Conservation (phyloP, 2,888 invertebrate genomes). For the Melitaea athalia region DNA sequence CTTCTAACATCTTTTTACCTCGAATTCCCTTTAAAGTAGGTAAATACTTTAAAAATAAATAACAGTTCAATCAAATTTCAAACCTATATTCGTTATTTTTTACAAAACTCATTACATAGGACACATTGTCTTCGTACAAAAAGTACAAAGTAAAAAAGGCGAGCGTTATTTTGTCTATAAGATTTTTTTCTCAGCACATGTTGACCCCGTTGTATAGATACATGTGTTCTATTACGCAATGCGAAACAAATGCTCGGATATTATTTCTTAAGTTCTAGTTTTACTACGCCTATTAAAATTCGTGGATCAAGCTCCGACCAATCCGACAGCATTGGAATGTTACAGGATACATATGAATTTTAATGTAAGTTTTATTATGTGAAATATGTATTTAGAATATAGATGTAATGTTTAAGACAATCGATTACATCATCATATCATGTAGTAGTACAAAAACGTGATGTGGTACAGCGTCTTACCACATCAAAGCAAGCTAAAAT, state of each 20-base stretch:
- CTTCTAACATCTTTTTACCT: no score
- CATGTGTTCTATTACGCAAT: slow-evolving; percentile 50
- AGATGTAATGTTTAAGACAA: no score
- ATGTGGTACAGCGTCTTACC: no score
- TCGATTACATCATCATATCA: no score
- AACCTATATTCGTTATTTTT: neutral
- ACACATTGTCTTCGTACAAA: neutral
- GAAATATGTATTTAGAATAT: no score
- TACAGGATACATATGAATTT: no score
- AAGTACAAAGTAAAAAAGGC: neutral
- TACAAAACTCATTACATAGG: neutral
- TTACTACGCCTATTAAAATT: slow-evolving; percentile 1
- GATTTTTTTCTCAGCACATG: slow-evolving; percentile 33
- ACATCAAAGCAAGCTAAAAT: no score
- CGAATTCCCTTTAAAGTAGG: neutral
- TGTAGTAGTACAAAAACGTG: no score
- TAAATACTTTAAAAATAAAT: neutral
- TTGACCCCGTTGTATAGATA: slow-evolving; percentile 31
- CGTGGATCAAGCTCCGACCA: no score
- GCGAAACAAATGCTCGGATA: slow-evolving; percentile 53
- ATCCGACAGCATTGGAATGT: no score
- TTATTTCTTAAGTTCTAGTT: slow-evolving; percentile 48
- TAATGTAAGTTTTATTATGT: no score
- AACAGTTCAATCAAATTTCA: neutral
- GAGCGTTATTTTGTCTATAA: slow-evolving; percentile 13